phyloP scores from a whole-genome alignment of 2,888 invertebrate genomes.

The Sinotaia quadrata region DNA sequence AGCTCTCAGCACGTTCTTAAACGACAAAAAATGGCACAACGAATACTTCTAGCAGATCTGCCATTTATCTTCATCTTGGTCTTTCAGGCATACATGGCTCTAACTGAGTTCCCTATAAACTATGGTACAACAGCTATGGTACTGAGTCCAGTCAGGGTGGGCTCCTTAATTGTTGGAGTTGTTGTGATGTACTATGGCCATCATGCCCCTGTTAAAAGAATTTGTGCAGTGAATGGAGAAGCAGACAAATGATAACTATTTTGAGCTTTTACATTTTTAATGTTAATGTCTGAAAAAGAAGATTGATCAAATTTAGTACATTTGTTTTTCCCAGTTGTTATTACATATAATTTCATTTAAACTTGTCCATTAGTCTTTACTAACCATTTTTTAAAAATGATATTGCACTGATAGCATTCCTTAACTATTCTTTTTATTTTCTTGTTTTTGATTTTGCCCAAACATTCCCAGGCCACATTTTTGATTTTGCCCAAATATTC shows the following conservation, averaged over 20 bases:
- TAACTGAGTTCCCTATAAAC: constrained; percentile 82
- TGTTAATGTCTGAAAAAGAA: too few relatives aligned
- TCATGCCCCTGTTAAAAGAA: constrained; percentile 12
- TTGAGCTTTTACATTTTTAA: too few relatives aligned
- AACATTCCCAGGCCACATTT: too few relatives aligned
- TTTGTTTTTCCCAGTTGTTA: too few relatives aligned
- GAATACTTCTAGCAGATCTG: constrained; percentile 39
- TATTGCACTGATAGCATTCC: too few relatives aligned
- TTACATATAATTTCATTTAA: too few relatives aligned
- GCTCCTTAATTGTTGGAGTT: constrained; percentile 82
- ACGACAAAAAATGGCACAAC: constrained; percentile 10
- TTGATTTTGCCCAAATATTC: too few relatives aligned
- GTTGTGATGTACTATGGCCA: constrained; percentile 20
- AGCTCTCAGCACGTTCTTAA: constrained; percentile 29
- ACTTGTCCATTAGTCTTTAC: too few relatives aligned
- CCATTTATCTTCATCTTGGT: constrained; percentile 67
- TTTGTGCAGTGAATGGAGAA: constrained; percentile 9
- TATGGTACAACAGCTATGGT: constrained; percentile 85
- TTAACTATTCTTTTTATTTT: too few relatives aligned
- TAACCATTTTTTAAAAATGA: too few relatives aligned
- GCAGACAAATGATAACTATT: neutral
- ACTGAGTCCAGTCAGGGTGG: constrained; percentile 85
- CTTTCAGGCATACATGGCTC: constrained; percentile 77
- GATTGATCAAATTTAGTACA: too few relatives aligned
- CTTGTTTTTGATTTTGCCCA: too few relatives aligned